These are phyloP conservation scores for Poeciliopsis gracilis DNA, from an alignment of 2,797 vertebrate species.

Conservation along the genomic window DNA sequence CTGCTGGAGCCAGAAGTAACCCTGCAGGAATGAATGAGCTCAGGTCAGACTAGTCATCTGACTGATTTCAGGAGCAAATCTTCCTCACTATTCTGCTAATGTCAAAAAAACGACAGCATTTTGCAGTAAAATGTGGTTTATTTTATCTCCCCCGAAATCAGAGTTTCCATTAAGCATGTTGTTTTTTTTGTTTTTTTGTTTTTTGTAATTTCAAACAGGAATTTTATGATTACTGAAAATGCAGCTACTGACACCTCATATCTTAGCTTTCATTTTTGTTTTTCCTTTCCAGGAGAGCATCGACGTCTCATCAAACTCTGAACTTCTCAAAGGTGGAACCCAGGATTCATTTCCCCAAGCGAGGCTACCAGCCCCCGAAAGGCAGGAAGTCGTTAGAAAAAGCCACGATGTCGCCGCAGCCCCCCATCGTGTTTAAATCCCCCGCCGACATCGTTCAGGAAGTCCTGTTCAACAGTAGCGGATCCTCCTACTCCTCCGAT, in stretches of 20 bases:
- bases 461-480: slow-evolving; percentile 82
- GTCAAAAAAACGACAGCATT: too few species aligned
- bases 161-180: too few species aligned
- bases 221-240: too few species aligned
- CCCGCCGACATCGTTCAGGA: slow-evolving; percentile 90
- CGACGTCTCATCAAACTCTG: slow-evolving; percentile 82
- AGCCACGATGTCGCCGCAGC: slow-evolving; percentile 9
- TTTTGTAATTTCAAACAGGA: too few species aligned
- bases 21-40: slow-evolving; percentile 31
- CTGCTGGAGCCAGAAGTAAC: slow-evolving; percentile 15
- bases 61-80: not conserved
- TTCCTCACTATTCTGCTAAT: too few species aligned
- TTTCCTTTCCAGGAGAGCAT: slow-evolving; percentile 71
- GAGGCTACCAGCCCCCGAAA: slow-evolving; percentile 85
- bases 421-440: slow-evolving; percentile 85
- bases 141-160: too few species aligned
- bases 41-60: slow-evolving; percentile 63
- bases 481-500: slow-evolving; percentile 4
- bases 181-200: too few species aligned
- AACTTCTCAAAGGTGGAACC: slow-evolving; percentile 93
- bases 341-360: slow-evolving; percentile 84
- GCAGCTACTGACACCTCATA: not conserved
- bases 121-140: too few species aligned
- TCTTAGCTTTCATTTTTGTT: not conserved
- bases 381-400: slow-evolving; percentile 57